Conservation (phyloP, 2,113 vertebrate species). For the Neopipo cinnamomea region DNA sequence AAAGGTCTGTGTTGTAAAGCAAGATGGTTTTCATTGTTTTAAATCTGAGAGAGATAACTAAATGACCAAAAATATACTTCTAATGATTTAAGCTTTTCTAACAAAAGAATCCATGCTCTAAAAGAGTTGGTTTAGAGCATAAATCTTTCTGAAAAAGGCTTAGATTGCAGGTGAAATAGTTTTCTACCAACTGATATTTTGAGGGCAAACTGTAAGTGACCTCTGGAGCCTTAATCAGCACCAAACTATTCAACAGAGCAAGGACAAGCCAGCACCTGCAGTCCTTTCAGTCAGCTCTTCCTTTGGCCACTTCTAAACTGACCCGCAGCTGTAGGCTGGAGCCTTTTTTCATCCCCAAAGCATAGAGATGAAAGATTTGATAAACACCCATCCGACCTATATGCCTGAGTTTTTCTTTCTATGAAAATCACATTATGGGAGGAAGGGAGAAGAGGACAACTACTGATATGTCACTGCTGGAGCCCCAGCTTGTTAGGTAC, state of each 20-base stretch:
- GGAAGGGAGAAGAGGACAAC: neutral
- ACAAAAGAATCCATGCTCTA: neutral
- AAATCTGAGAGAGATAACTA: neutral
- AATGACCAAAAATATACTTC: neutral
- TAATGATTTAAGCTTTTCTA: neutral
- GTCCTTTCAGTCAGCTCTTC: neutral
- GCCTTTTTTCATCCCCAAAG: neutral
- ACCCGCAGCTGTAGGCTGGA: neutral
- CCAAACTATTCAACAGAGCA: neutral
- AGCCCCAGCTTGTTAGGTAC: neutral
- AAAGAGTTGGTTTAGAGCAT: neutral
- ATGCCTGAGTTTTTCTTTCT: neutral
- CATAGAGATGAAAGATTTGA: neutral
- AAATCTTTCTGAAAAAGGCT: conserved; percentile 38
- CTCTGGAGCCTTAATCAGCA: conserved; percentile 48
- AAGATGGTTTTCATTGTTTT: neutral
- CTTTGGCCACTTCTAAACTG: neutral
- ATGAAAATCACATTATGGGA: neutral
- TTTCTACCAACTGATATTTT: conserved; percentile 3
- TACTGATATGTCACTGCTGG: neutral
- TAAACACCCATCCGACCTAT: neutral
- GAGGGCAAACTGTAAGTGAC: conserved; percentile 30
- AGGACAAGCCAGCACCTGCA: conserved; percentile 36
- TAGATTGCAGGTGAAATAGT: conserved; percentile 39
- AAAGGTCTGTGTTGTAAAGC: neutral